Evolutionary conservation across 92 coral and sea anemone species (phyloP).

Genomic region (Heliopora coerulea): DNA sequence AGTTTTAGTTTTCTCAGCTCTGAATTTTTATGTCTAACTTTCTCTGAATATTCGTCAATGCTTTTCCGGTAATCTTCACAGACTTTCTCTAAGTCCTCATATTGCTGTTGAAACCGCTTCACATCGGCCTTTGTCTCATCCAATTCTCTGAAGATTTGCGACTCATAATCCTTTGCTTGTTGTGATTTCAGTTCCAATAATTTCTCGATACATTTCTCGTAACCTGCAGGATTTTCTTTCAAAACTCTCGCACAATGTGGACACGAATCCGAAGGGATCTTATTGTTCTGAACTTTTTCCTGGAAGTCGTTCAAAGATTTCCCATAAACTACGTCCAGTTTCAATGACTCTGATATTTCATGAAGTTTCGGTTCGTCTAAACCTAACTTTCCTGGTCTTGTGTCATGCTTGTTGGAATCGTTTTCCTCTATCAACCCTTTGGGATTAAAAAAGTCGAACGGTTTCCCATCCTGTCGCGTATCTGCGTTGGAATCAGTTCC

Average conservation of each 20-base stretch:
- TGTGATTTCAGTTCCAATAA: slow-evolving; percentile 1
- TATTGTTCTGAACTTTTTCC: not conserved
- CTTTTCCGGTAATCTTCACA: slow-evolving; percentile 24
- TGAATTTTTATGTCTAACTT: slow-evolving; percentile 28
- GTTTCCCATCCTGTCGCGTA: not conserved
- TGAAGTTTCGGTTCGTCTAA: not conserved
- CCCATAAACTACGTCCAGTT: not conserved
- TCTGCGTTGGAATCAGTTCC: not conserved
- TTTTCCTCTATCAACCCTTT: not conserved
- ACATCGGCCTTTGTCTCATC: slow-evolving; percentile 11
- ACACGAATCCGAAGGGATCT: not conserved
- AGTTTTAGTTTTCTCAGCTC: slow-evolving; percentile 56
- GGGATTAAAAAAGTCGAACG: not conserved
- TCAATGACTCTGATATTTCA: not conserved
- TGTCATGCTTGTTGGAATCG: not conserved
- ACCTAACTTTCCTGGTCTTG: not conserved
- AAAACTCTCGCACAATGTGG: not conserved
- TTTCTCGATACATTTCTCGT: slow-evolving; percentile 12
- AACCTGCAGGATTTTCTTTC: not conserved
- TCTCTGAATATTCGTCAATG: slow-evolving; percentile 30
- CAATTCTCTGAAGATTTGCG: slow-evolving; percentile 4
- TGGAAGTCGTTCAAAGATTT: not conserved
- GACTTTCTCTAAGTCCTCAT: slow-evolving; percentile 17
- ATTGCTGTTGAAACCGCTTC: not conserved
- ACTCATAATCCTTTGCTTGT: not conserved